Base-by-base conservation (phyloP, 2,888 invertebrate species). In the Osmoderma eremita region DNA sequence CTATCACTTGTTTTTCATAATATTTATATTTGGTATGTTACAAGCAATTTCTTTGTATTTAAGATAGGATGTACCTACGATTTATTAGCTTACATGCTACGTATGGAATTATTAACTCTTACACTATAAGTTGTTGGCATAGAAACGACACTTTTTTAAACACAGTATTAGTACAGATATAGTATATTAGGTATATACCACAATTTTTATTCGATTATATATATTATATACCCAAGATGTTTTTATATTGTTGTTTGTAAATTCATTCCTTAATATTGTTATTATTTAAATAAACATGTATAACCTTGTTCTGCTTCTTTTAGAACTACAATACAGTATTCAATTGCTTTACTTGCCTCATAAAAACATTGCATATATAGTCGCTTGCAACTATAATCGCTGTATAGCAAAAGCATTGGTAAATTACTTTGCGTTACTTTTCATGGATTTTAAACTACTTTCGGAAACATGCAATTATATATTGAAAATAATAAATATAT, bases 41-140 rank as follows among this genome's bases (percentile, higher is more conserved):
- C 77, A 79, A 71, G 77, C 77, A 62, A 54, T 77, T 78, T 71
- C 83, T 80, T 72, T 83, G 81, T 76, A 84, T 83, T 70, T 81
- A 81, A 39, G 84, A 80, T 63, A 85, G 30, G 39, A 13, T 13
- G 18, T 45, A 45, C 17, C 45, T 24, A 17, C 6, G 45, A 45
- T 13, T 1, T 17, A 17, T 45, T 45, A 15, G 18, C 15, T 3
- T 45, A 0, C 10, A 1, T 45, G 1, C 18, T 10, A 5, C 8
- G 17, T 45, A 42, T 10, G 17, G 17, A 48, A 48, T 10, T 8
- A 48, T 45, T 45, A 45, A 45, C 8, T 45, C 8, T 45, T 17
- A 15, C 18, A 15, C 15, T 8, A 18, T 45, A 5, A 45, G 2
- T 45, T 45, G 8, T 45, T 45, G 18, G 8, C 15, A 15, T 48